Percentiles rank a stretch among this genome's conserved stretches.
Evolutionary conservation across 2,113 vertebrate genomes (phyloP).

Genomic region (Eulemur rufifrons): DNA sequence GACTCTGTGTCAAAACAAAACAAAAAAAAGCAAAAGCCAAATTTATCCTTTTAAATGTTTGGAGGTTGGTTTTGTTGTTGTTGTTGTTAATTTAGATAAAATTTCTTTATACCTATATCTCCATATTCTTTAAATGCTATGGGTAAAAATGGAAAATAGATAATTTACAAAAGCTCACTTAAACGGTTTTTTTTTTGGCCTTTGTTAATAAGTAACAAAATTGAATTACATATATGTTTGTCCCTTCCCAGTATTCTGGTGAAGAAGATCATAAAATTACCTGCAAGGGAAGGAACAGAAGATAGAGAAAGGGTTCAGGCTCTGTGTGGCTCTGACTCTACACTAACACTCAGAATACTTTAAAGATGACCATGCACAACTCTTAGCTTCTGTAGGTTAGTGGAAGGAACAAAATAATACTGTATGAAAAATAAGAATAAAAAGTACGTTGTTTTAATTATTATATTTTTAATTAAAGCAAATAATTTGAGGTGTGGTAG

Average conservation of each 20-base stretch:
- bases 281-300: not conserved
- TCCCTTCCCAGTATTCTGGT: not conserved
- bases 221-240: not conserved
- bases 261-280: not conserved
- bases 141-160: not conserved
- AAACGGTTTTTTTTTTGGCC: not conserved
- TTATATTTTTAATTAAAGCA: no score
- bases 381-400: no score
- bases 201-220: not conserved
- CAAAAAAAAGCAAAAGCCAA: no score
- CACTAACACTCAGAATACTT: not conserved
- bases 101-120: slow-evolving; percentile 9
- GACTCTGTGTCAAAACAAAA: no score
- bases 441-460: no score
- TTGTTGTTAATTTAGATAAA: not conserved
- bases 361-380: not conserved
- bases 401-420: no score
- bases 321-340: not conserved
- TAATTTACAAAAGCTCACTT: not conserved
- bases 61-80: not conserved
- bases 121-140: not conserved
- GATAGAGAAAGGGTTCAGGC: not conserved
- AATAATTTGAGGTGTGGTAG: no score
- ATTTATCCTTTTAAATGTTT: no score
- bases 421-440: no score